Conservation (phyloP, 2,113 vertebrate genomes). For the Alouatta palliata region DNA sequence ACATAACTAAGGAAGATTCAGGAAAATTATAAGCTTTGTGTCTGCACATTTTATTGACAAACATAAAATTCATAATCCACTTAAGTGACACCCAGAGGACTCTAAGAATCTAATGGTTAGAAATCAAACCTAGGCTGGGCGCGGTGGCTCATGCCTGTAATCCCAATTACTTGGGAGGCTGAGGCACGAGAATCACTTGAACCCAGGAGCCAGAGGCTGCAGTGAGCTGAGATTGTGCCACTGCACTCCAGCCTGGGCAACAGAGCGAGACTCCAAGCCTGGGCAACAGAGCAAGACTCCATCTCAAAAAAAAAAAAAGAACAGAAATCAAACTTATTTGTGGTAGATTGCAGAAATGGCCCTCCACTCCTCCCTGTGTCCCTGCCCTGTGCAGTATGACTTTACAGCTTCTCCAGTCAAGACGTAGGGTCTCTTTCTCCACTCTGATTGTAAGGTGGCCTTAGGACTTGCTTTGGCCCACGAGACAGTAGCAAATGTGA, state of each 20-base stretch:
- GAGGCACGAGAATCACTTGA: too few species aligned
- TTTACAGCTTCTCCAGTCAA: neutral
- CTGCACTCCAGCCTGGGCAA: too few species aligned
- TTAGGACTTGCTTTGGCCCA: conserved; percentile 4
- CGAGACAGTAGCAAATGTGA: neutral
- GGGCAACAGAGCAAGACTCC: too few species aligned
- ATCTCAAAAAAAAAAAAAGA: too few species aligned
- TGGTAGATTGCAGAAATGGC: neutral
- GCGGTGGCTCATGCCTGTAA: too few species aligned
- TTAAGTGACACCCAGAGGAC: neutral
- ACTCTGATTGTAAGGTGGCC: neutral
- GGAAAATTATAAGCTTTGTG: neutral
- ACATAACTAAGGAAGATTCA: neutral
- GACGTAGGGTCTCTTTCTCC: neutral
- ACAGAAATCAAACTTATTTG: neutral
- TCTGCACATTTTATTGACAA: neutral
- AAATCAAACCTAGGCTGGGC: neutral
- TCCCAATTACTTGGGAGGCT: too few species aligned
- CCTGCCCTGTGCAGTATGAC: neutral
- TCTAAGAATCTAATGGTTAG: neutral
- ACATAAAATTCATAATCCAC: neutral
- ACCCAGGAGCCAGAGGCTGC: too few species aligned
- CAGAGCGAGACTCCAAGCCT: too few species aligned
- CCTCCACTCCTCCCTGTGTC: neutral
- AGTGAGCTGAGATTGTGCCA: too few species aligned